These are phyloP conservation scores for Hemaris fuciformis DNA, from an alignment of 2,888 invertebrate genomes.

Conservation along the genomic window DNA sequence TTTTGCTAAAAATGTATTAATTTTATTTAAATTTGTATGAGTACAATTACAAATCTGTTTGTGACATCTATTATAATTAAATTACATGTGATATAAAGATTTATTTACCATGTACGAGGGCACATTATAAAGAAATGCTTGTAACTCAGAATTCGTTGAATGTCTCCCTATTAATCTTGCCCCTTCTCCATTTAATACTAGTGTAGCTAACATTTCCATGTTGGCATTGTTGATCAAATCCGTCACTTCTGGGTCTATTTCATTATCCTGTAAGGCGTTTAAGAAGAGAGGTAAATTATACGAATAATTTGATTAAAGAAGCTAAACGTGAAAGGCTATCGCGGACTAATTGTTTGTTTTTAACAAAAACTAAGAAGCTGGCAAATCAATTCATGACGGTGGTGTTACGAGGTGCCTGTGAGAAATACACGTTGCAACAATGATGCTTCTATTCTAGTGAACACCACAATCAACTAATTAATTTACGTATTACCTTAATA, in stretches of 20 bases:
- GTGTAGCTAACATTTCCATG: constrained; percentile 93
- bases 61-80: too few relatives aligned
- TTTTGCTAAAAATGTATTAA: constrained; percentile 84
- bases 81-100: background rate
- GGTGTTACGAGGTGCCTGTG: constrained; percentile 72
- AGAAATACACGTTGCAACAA: constrained; percentile 68
- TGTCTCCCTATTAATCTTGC: constrained; percentile 86
- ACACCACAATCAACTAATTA: constrained; percentile 73
- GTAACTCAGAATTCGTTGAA: constrained; percentile 88
- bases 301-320: background rate
- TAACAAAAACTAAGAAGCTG: constrained; percentile 72
- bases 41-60: too few relatives aligned
- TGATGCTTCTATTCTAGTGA: constrained; percentile 70
- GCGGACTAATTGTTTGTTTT: constrained; percentile 48
- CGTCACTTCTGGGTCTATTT: constrained; percentile 84
- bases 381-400: constrained; percentile 74
- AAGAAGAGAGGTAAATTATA: background rate
- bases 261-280: constrained; percentile 72
- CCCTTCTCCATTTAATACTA: constrained; percentile 95
- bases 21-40: background rate
- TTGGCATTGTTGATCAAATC: constrained; percentile 87
- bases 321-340: constrained; percentile 41
- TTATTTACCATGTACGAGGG: constrained; percentile 89
- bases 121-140: constrained; percentile 93
- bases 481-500: constrained; percentile 68